Base-by-base conservation (phyloP, 2,113 vertebrate species). In the Malurus elegans region DNA sequence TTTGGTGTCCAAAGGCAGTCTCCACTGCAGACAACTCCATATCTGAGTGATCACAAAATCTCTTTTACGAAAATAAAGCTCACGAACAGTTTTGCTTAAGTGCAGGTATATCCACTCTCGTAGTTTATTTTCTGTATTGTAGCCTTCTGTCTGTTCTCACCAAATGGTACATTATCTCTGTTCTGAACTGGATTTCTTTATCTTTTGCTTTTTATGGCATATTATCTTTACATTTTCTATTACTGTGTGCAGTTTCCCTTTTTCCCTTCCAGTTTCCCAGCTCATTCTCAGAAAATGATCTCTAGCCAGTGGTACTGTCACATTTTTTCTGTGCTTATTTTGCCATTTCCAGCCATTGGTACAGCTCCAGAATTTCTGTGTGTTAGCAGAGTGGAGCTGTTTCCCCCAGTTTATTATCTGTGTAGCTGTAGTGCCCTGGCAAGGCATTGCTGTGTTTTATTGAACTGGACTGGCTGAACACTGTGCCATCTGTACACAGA, bases 251-350 rank as follows among this genome's bases (percentile, higher is more conserved):
- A 42, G 17, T 71, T 90, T 81, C 28, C 25, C 56, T 53, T 84
- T 86, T 74, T 31, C 32, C 50, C 50, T 86, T 44, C 29, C 18
- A 48, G 19, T 42, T 87, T 84, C 40, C 36, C 40, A 83, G 51
- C 47, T 82, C 56, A 66, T 92, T 25, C n/a, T 90, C 24, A 32
- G 34, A n/a, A 36, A 88, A 80, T 1, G 0, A 51, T 66, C 69
- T 58, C 51, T 50, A 80, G 67, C 75, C 64, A 74, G 28, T 4
- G 3, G 19, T 18, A 14, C 29, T 56, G 8, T 81, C 92, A 20
- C 50, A 89, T 81, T 95, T 84, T 84, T 62, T 89, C 51, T 66
- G 26, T 65, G 44, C 69, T 92, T 86, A 66, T 91, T 94, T 86
- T 93, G 32, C 64, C 58, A 80, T 93, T 93, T 90, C 56, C 67